A percentile compares a stretch with the other conserved stretches of the same genome.
phyloP scores from a whole-genome alignment of 2,113 vertebrate species.

The Petromus typicus region DNA sequence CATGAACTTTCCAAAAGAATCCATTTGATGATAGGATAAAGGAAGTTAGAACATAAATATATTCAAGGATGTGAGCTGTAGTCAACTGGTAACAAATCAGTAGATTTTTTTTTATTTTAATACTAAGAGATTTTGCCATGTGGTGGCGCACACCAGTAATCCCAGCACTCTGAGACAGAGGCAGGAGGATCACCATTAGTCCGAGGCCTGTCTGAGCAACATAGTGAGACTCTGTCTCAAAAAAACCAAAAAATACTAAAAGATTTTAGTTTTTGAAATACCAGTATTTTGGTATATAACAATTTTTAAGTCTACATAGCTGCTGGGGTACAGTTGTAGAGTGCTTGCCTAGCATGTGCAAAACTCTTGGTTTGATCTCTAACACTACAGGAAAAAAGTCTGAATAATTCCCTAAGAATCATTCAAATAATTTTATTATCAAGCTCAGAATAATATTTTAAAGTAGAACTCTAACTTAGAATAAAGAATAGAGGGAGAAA shows the following conservation, averaged over 20 bases:
- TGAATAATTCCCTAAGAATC: background rate
- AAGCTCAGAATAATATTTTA: conserved; percentile 9
- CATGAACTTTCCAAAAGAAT: conserved; percentile 1
- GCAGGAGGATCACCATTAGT: no score
- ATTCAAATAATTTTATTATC: background rate
- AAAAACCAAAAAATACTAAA: background rate
- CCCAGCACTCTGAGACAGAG: no score
- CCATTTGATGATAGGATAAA: background rate
- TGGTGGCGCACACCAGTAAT: no score
- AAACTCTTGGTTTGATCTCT: background rate
- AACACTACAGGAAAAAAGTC: background rate
- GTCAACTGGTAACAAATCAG: background rate
- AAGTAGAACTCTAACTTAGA: background rate
- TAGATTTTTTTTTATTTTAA: no score
- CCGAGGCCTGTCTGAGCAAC: no score
- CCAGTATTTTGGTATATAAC: background rate
- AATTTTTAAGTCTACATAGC: background rate
- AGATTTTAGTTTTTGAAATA: conserved; percentile 13
- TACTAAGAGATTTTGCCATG: no score
- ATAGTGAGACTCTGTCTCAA: no score
- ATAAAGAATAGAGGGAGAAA: background rate
- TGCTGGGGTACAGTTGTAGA: background rate
- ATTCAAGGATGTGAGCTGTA: background rate
- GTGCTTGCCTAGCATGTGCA: background rate
- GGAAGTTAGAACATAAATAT: background rate